Percentiles rank a stretch among this genome's conserved stretches.
phyloP scores from a whole-genome alignment of 2,888 invertebrate genomes.

The Drosophila robusta region DNA sequence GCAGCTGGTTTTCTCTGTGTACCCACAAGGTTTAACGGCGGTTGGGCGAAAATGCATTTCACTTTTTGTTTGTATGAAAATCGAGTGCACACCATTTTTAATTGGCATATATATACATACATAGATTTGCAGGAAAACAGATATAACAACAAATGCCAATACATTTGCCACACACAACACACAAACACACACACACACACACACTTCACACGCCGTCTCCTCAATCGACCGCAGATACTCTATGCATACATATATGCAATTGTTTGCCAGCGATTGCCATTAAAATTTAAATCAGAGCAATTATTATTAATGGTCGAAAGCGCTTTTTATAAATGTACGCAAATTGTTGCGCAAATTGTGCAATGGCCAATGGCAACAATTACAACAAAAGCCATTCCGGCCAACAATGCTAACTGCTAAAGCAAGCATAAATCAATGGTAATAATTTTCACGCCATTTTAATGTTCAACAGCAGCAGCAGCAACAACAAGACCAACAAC shows the following conservation, averaged over 20 bases:
- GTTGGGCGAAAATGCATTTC: constrained; percentile 17
- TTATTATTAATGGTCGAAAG: constrained; percentile 83
- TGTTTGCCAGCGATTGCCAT: constrained; percentile 80
- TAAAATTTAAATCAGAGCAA: constrained; percentile 84
- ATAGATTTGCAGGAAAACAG: constrained; percentile 44
- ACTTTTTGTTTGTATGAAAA: constrained; percentile 8
- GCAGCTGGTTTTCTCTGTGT: neutral
- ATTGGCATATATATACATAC: constrained; percentile 74
- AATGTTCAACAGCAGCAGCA: constrained; percentile 46
- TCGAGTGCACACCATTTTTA: constrained; percentile 43
- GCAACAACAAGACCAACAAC: constrained; percentile 10
- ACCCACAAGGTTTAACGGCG: neutral
- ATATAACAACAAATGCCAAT: constrained; percentile 14
- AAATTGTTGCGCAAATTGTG: constrained; percentile 69
- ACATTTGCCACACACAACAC: constrained; percentile 1
- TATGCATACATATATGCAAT: constrained; percentile 28
- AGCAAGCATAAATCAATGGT: constrained; percentile 58
- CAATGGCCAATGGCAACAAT: constrained; percentile 36
- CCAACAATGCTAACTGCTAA: constrained; percentile 27
- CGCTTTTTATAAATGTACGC: constrained; percentile 79
- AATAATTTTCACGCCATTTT: constrained; percentile 74
- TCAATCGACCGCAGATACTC: neutral
- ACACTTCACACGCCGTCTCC: neutral
- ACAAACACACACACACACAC: constrained; percentile 3
- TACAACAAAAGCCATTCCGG: constrained; percentile 35